Evolutionary conservation across 2,888 invertebrate species (phyloP).

Genomic region (Himalopsyche japonica): DNA sequence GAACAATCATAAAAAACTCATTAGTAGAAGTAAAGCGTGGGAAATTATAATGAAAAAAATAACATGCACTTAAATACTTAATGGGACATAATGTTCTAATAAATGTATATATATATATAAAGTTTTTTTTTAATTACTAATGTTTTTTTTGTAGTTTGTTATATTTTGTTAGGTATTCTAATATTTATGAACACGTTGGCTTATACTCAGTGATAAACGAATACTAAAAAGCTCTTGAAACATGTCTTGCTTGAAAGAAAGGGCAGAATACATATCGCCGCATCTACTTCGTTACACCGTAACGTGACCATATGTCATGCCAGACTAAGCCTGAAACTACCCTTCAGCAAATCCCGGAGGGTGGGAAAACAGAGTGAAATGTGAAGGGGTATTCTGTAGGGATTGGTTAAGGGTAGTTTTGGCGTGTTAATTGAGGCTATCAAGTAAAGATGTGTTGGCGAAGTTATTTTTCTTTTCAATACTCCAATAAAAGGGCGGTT

Average conservation of each 20-base stretch:
- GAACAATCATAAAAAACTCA: too few relatives aligned
- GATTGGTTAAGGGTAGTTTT: neutral
- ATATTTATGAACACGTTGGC: too few relatives aligned
- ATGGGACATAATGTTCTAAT: too few relatives aligned
- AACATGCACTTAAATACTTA: too few relatives aligned
- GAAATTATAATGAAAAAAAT: too few relatives aligned
- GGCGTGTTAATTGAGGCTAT: neutral
- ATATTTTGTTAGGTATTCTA: too few relatives aligned
- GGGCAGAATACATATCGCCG: neutral
- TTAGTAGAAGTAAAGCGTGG: too few relatives aligned
- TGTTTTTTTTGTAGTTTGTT: too few relatives aligned
- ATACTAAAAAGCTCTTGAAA: neutral
- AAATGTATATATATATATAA: too few relatives aligned
- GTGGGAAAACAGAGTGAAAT: neutral
- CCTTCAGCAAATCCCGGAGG: conserved; percentile 14
- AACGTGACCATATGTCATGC: conserved; percentile 11
- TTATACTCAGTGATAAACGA: neutral
- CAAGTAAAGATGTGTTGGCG: neutral
- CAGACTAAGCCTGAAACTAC: conserved; percentile 10
- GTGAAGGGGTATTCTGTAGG: neutral
- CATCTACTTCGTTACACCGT: neutral
- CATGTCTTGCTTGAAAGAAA: neutral
- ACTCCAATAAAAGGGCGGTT: neutral
- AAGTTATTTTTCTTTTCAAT: neutral
- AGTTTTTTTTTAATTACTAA: too few relatives aligned